Base-by-base conservation (phyloP, 2,113 vertebrate species). In the Siniperca knerii region DNA sequence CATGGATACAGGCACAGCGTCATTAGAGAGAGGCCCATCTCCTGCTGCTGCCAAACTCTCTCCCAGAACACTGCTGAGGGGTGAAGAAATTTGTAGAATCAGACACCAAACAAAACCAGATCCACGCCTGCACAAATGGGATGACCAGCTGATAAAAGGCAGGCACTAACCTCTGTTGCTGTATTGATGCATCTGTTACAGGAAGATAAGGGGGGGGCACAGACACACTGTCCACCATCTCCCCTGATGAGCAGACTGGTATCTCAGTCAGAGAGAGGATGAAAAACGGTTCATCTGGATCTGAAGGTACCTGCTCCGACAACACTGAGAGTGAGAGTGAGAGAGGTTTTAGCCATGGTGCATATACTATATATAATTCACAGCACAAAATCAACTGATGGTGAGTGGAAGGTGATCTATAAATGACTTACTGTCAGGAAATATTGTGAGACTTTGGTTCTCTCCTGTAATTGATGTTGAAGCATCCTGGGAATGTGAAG, bases 211-310 rank as follows among this genome's bases (percentile, higher is more conserved):
- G n/a, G 29, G 77, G 62, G 25, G 70, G 62, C 61, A 86, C 87
- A 1, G 64, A 50, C 10, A 1, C 11, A 5, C 50, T 57, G 46
- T 18, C 71, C 70, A 54, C 23, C 61, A 29, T 74, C 55, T 66
- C 85, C 58, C 13, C 86, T 2, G 70, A 42, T 11, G 83, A 71
- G n/a, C 76, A 29, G 16, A 93, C 68, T 8, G 95, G 93, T 74
- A 95, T 91, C 84, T 93, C 94, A 20, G 91, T 95, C 75, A 96
- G 92, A n/a, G 94, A 95, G 29, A 95, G 93, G 79, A 95, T 93
- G 79, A 95, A 95, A 66, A 95, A 91, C 0, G 92, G 91, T 67
- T 95, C 93, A 1, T 95, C 89, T 1, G 88, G 78, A 87, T 94
- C 91, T 35, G 86, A 86, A 25, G 88, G 91, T 21, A 74, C 16